Evolutionary conservation across 2,888 invertebrate genomes (phyloP), one percentile per base, ranked within the genome.

Genomic region (Andricus curvator): DNA sequence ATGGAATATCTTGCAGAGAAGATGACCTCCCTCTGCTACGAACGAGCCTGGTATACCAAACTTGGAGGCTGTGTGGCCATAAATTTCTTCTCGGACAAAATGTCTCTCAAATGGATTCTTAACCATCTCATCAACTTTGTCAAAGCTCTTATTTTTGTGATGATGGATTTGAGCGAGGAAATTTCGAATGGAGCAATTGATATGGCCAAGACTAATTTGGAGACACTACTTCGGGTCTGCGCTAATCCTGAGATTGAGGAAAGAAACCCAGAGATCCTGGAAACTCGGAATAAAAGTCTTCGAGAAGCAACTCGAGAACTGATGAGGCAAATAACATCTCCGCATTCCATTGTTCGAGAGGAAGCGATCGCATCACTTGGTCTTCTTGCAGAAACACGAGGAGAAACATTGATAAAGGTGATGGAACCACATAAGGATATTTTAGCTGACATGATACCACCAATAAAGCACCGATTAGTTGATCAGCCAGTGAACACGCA

Each of bases 41-140:
- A 99, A 89, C 94, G 99, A 20, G 99, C 99, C 0, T 99, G 99
- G 99, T 99, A 99, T 92, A 97, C 99, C 0, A 99, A 99, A 93
- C 94, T 99, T 77, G 99, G 99, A 48, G 99, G 99, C 65, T 98
- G 98, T 89, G 96, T 97, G 86, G 98, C 98, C 0, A 96, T 99
- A 62, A 96, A 97, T 89, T 98, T 97, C 89, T 94, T 99, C 90
- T 96, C 97, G 86, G 98, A 98, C 86, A 95, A 96, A 85, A 98
- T 98, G 95, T 97, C 98, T 0, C 94, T 96, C 0, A 96, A 96
- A 87, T 98, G 98, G 96, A 95, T 98, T 0, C 96, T 97, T 89
- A 96, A 96, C 87, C 97, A 98, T 91, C 95, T 98, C 83, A 97
- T 97, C 89, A 95, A 96, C 1, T 98, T 98, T 89, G 93, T 98